Conservation (phyloP, 2,797 vertebrate genomes). For the Mionectes olivaceus region DNA sequence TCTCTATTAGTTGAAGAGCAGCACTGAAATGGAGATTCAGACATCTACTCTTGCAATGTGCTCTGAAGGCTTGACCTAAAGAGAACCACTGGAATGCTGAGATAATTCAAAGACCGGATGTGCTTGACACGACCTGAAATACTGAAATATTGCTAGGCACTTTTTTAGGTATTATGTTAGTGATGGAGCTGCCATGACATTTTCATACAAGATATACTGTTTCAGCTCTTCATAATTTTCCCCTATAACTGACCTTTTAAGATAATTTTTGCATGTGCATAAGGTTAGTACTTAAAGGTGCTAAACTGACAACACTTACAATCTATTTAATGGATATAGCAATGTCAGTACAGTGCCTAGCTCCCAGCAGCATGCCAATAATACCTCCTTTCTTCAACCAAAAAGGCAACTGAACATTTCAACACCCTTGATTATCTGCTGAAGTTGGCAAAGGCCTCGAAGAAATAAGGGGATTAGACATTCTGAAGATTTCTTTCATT, state of each 20-base stretch:
- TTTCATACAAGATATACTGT: neutral
- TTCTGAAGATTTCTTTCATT: neutral
- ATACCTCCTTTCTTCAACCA: neutral
- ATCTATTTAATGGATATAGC: neutral
- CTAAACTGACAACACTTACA: neutral
- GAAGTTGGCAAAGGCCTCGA: neutral
- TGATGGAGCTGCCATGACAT: neutral
- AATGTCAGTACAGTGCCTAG: neutral
- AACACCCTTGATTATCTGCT: neutral
- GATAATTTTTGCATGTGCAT: neutral
- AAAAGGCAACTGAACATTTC: neutral
- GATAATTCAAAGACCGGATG: constrained; percentile 10
- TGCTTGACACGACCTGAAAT: neutral
- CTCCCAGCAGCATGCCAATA: neutral
- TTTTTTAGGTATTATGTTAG: neutral
- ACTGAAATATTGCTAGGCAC: neutral
- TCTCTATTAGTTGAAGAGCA: neutral
- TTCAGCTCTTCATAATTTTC: neutral
- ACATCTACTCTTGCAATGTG: neutral
- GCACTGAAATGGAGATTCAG: neutral
- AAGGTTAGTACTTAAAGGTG: neutral
- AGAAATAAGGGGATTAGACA: neutral
- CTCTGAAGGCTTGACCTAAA: neutral
- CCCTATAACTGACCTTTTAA: neutral
- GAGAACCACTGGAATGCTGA: neutral